Conservation (phyloP, 2,797 vertebrate genomes). For the Gallirallus australis region DNA sequence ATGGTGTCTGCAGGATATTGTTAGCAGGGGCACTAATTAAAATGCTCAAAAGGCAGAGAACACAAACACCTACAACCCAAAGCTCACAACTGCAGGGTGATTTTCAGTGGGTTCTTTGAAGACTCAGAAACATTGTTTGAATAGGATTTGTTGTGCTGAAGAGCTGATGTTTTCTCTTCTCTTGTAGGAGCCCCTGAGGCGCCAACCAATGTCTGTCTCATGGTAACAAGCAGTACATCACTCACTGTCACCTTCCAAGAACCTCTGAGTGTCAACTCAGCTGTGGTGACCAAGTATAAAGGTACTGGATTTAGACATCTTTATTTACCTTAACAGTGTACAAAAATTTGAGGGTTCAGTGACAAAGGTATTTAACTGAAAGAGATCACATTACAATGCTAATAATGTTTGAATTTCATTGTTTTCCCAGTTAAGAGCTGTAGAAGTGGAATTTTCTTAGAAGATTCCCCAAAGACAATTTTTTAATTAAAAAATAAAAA, state of each 20-base stretch:
- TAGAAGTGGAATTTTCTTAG: background rate
- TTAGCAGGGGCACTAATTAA: slow-evolving; percentile 67
- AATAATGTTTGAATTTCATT: background rate
- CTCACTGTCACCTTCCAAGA: slow-evolving; percentile 95
- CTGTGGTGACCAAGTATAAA: slow-evolving; percentile 95
- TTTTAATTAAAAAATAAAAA: background rate
- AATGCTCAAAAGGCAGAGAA: slow-evolving; percentile 74
- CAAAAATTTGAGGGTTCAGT: background rate
- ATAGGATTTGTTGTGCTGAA: slow-evolving; percentile 74
- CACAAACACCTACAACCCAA: slow-evolving; percentile 71
- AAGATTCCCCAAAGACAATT: slow-evolving; percentile 1
- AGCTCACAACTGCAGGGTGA: slow-evolving; percentile 59
- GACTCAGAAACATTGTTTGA: slow-evolving; percentile 70
- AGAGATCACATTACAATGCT: background rate
- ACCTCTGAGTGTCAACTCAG: slow-evolving; percentile 89
- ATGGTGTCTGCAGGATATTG: slow-evolving; percentile 71
- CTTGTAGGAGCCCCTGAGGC: slow-evolving; percentile 89
- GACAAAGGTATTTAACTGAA: background rate
- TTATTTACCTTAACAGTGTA: slow-evolving; percentile 6
- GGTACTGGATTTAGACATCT: slow-evolving; percentile 78
- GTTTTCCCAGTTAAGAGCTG: background rate
- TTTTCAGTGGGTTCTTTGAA: slow-evolving; percentile 73
- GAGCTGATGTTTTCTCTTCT: slow-evolving; percentile 75
- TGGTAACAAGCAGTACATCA: slow-evolving; percentile 90
- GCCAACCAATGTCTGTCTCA: slow-evolving; percentile 89